Evolutionary conservation across 1,140 invertebrate genomes (phyloP).

Genomic region (Ips typographus): DNA sequence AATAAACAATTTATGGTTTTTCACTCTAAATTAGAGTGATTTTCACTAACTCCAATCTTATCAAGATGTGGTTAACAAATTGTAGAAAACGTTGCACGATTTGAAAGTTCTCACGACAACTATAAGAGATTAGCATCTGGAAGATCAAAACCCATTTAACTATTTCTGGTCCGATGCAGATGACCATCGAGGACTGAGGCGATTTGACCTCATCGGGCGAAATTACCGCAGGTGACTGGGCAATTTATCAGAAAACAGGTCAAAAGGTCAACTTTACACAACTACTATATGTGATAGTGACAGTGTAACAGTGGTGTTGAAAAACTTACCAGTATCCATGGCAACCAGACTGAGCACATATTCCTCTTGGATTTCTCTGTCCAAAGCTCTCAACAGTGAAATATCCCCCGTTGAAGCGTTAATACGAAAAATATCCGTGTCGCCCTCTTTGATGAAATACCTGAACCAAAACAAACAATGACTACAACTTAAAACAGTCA

Average conservation of each 20-base stretch:
- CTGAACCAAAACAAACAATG: slow-evolving; percentile 6
- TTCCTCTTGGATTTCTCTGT: slow-evolving; percentile 79
- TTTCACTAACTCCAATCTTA: too few relatives aligned
- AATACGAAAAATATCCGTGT: slow-evolving; percentile 83
- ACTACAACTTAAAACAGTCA: background rate
- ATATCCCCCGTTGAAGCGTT: slow-evolving; percentile 89
- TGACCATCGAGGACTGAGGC: background rate
- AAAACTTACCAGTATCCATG: slow-evolving; percentile 84
- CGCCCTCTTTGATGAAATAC: slow-evolving; percentile 90
- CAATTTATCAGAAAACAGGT: background rate
- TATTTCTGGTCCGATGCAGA: slow-evolving; percentile 5
- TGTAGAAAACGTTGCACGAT: too few relatives aligned
- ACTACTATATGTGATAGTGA: too few relatives aligned
- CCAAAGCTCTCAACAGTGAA: slow-evolving; percentile 74
- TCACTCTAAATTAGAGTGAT: too few relatives aligned
- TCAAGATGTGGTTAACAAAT: too few relatives aligned
- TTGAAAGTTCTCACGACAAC: too few relatives aligned
- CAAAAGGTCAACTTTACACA: background rate
- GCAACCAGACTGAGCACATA: slow-evolving; percentile 84
- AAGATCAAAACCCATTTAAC: background rate
- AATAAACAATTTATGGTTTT: background rate
- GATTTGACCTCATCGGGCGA: background rate
- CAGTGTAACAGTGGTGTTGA: too few relatives aligned
- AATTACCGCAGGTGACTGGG: background rate
- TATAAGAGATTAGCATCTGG: too few relatives aligned